These are phyloP conservation scores for Stichopus chloronotus DNA, from an alignment of 35 echinoderm and acorn worm species.

Conservation along the genomic window DNA sequence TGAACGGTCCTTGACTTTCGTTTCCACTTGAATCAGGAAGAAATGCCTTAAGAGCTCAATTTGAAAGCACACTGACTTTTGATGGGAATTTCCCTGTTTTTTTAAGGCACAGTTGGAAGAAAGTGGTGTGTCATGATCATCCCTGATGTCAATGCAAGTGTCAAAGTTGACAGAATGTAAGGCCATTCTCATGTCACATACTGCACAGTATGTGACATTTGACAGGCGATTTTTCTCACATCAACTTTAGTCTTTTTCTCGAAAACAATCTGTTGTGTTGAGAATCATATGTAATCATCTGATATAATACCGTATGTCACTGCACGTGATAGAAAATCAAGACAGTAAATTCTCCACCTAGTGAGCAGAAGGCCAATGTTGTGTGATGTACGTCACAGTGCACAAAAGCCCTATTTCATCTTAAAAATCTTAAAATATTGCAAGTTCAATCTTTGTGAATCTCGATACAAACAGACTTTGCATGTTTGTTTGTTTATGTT, in stretches of 20 bases:
- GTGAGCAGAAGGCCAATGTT: not conserved
- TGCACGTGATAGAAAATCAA: slow-evolving; percentile 40
- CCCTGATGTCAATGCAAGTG: no score
- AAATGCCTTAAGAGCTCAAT: no score
- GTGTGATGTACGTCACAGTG: slow-evolving; percentile 30
- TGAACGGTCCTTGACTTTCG: no score
- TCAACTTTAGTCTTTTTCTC: not conserved
- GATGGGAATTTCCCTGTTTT: no score
- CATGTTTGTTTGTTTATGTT: not conserved
- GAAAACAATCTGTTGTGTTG: not conserved
- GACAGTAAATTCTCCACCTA: slow-evolving; percentile 13
- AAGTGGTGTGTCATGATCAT: no score
- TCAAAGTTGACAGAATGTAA: no score
- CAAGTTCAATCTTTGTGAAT: slow-evolving; percentile 28
- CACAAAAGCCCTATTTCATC: slow-evolving; percentile 18
- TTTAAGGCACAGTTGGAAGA: no score
- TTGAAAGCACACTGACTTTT: no score
- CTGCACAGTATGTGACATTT: slow-evolving; percentile 14
- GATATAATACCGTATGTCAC: not conserved
- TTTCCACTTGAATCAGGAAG: no score
- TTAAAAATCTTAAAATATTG: no score
- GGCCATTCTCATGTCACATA: slow-evolving; percentile 49
- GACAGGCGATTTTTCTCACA: not conserved
- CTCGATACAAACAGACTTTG: slow-evolving; percentile 7
- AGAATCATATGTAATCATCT: slow-evolving; percentile 31